Evolutionary conservation across 2,888 invertebrate genomes (phyloP).

Genomic region (Drosophila affinis): DNA sequence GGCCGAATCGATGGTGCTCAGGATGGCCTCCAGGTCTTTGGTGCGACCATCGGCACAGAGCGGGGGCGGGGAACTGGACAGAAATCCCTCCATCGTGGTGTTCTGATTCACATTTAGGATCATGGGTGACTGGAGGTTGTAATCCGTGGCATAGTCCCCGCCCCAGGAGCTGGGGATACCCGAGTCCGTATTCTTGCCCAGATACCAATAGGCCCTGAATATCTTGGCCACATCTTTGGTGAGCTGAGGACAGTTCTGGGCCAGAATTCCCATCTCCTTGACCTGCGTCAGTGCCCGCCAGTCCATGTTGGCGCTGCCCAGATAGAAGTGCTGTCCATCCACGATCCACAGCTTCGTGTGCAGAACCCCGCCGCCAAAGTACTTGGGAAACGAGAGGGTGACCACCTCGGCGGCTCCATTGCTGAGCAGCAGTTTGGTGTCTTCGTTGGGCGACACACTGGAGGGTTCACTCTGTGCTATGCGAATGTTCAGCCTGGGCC

Average conservation of each 20-base stretch:
- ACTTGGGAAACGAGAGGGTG: conserved; percentile 65
- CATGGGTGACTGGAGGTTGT: conserved; percentile 89
- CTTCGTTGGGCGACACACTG: conserved; percentile 85
- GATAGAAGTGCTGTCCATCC: conserved; percentile 93
- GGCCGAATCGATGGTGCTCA: conserved; percentile 91
- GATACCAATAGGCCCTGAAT: conserved; percentile 94
- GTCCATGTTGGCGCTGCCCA: conserved; percentile 99
- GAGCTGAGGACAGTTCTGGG: conserved; percentile 81
- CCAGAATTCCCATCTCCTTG: conserved; percentile 90
- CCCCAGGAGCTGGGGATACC: conserved; percentile 93
- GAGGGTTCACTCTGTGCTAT: conserved; percentile 94
- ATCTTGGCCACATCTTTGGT: conserved; percentile 90
- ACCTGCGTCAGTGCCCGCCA: conserved; percentile 98
- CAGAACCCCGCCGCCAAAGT: conserved; percentile 93
- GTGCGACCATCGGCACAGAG: conserved; percentile 93
- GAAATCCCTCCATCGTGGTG: conserved; percentile 86
- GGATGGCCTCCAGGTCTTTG: conserved; percentile 92
- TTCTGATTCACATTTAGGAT: conserved; percentile 86
- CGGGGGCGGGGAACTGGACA: conserved; percentile 94
- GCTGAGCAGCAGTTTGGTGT: conserved; percentile 53
- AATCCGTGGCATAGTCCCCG: conserved; percentile 87
- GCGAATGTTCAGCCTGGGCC: conserved; percentile 86
- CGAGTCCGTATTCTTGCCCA: conserved; percentile 88
- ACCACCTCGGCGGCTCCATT: conserved; percentile 88
- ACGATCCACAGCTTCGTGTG: conserved; percentile 98